Evolutionary conservation across 2,888 invertebrate genomes (phyloP), one percentile per base, ranked within the genome.

Genomic region (Drosophila fungiperda): DNA sequence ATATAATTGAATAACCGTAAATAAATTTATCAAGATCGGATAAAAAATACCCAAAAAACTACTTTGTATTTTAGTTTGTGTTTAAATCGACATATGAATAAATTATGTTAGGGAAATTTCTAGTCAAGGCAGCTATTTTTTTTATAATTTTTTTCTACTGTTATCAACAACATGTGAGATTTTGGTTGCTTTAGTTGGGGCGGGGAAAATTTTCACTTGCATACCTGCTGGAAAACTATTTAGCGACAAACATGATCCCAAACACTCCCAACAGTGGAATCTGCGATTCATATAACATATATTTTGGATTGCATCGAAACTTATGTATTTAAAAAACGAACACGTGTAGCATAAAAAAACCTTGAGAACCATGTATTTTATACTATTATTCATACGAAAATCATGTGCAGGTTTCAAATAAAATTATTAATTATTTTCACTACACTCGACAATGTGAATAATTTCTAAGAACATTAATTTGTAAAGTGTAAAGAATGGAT

Each of bases 131-230:
- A 9, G 4, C 9, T 45, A n/a, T 23, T 15, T 15, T 4, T 45
- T 45, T 23, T 45, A 4, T 45, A 45, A 15, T 45, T 7, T 15
- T 40, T 53, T 58, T 61, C n/a, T 60, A 66, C 58, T 70, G 57
- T 74, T 74, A 78, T 74, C 77, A 77, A 67, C 59, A 38, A 67
- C 77, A 78, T 78, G 77, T 78, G 73, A 78, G 63, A 58, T 45
- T 40, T 32, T 54, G 15, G 23, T 45, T 48, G 29, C 50, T 42
- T 49, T 15, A 12, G 17, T n/a, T 54, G 29, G 29, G n/a, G 2
- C 29, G 32, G 12, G 26, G 20, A 29, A 29, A 29, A 38, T 48
- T 72, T 57, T 52, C 26, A n/a, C 33, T 42, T 33, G 17, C 20
- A 32, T 12, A 55, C 26, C 36, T 62, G 67, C 15, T 49, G 29